Base-by-base conservation (phyloP, 2,888 invertebrate species). In the Vesta saturnalis region DNA sequence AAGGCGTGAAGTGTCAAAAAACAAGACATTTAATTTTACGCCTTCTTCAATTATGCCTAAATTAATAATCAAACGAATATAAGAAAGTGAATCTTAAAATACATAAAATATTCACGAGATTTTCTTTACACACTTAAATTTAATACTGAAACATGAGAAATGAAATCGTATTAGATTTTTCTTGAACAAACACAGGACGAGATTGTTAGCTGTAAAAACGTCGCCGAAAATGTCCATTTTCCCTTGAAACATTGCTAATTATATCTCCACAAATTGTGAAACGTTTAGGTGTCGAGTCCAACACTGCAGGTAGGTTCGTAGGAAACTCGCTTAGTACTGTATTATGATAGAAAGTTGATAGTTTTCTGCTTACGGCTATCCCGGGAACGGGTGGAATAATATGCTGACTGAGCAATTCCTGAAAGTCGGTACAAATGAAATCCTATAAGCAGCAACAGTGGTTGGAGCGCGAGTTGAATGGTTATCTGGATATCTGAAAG, bases 391-490 rank as follows among this genome's bases (percentile, higher is more conserved):
- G 18, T 49, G 35, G 52, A 52, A 60, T 23, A 55, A 35, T 55
- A 62, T 55, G 55, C 55, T 55, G 47, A 39, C 54, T 62, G 52
- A 39, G 55, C 54, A 62, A 54, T 61, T 61, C 23, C 22, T 10
- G 39, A 43, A 55, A 23, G 54, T 39, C 62, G 39, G 54, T 30
- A 55, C 22, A 55, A 12, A n/a, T 35, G 16, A 62, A 52, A 49
- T 52, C 62, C 30, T 43, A 14, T 43, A 21, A 39, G 54, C 52
- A 35, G 35, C 23, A 1, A 21, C 15, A 16, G 54, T 39, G 62
- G 30, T 22, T 39, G 62, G 14, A 23, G 56, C 21, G 43, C 6
- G 16, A 56, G 39, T 39, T 35, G 35, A 47, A 59, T 22, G 1
- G 59, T 35, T 52, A 52, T n/a, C 52, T 60, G 60, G 52, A 12